Conservation (phyloP, 2,113 vertebrate species). For the Centropus bengalensis region DNA sequence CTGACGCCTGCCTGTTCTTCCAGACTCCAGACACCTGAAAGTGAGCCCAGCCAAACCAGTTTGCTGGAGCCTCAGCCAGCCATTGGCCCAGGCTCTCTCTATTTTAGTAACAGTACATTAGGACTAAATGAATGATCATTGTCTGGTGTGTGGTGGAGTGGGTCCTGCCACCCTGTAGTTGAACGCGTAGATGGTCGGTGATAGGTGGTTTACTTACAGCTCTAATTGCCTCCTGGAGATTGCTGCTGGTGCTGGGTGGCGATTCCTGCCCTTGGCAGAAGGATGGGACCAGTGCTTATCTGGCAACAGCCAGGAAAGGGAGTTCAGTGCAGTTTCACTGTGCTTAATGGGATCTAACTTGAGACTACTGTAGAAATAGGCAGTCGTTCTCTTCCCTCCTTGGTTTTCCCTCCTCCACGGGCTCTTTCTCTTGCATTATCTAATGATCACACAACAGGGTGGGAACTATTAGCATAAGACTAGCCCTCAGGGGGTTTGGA, state of each 20-base stretch:
- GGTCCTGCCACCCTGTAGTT: background rate
- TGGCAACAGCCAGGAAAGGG: background rate
- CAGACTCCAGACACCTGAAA: constrained; percentile 2
- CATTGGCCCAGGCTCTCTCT: background rate
- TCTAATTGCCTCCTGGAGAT: background rate
- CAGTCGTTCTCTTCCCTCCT: background rate
- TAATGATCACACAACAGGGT: background rate
- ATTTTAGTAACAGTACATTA: constrained; percentile 42
- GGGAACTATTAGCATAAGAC: background rate
- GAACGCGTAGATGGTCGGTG: background rate
- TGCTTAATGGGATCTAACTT: background rate
- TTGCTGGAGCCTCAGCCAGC: background rate
- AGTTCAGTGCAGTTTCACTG: background rate
- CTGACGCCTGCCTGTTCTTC: background rate
- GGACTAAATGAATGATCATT: background rate
- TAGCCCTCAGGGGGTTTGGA: background rate
- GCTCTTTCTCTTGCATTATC: background rate
- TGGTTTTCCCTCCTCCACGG: background rate
- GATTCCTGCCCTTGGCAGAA: background rate
- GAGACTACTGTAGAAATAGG: background rate
- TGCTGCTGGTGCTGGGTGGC: background rate
- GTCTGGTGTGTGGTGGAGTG: background rate
- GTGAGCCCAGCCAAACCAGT: constrained; percentile 22
- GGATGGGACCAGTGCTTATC: background rate
- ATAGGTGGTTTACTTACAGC: background rate